These are phyloP conservation scores for Chromobotia macracanthus DNA, from an alignment of 2,797 vertebrate species.

Conservation along the genomic window DNA sequence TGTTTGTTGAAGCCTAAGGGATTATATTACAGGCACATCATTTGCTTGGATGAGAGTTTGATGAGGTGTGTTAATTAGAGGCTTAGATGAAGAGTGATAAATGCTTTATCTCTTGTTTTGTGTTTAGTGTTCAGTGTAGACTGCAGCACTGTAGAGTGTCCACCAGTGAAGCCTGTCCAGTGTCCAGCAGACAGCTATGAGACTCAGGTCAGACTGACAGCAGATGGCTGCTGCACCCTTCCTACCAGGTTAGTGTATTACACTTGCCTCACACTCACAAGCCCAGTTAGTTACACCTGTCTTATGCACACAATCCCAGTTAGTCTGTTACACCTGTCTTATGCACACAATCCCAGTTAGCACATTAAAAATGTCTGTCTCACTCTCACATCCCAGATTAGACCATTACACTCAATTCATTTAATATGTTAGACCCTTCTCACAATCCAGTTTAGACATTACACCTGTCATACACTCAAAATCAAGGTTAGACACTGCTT, in stretches of 20 bases:
- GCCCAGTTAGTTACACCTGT: neutral
- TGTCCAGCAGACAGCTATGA: slow-evolving; percentile 89
- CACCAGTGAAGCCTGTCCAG: slow-evolving; percentile 83
- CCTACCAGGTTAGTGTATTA: slow-evolving; percentile 74
- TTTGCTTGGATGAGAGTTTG: slow-evolving; percentile 37
- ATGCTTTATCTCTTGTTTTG: slow-evolving; percentile 41
- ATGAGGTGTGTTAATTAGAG: slow-evolving; percentile 26
- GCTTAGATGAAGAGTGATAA: slow-evolving; percentile 23
- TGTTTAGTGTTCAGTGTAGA: slow-evolving; percentile 86
- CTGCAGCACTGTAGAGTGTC: slow-evolving; percentile 89
- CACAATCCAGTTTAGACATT: neutral
- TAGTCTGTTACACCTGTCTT: neutral
- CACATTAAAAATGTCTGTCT: neutral
- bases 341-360: neutral
- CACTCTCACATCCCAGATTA: neutral
- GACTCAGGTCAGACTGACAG: slow-evolving; percentile 86
- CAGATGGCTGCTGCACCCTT: slow-evolving; percentile 88
- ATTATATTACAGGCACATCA: slow-evolving; percentile 32
- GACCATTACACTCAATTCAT: neutral
- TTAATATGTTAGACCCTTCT: neutral
- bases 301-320: neutral
- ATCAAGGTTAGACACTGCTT: neutral
- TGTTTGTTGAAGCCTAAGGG: slow-evolving; percentile 4
- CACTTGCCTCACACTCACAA: neutral
- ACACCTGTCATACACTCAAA: neutral